Base-by-base conservation (phyloP, 2,888 invertebrate species). In the Drosophila paramelanica region DNA sequence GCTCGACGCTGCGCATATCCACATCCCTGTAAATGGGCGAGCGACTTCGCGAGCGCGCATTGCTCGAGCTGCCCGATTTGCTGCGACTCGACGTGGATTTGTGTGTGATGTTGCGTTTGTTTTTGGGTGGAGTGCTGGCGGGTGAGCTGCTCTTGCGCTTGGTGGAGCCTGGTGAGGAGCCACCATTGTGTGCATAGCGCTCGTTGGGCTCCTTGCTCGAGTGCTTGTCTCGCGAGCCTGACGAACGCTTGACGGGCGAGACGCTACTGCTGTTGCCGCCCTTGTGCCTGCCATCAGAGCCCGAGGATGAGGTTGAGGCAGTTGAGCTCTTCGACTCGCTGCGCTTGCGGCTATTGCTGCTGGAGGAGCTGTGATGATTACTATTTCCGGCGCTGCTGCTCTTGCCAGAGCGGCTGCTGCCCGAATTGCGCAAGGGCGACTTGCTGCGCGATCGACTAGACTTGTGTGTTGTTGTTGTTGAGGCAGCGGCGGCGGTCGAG, bases 121-220 rank as follows among this genome's bases (percentile, higher is more conserved):
- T 72, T 53, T 90, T 91, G 4, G 65, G 61, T 20, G 92, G 89
- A n/a, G 91, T 89, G n/a, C 73, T 77, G 33, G 73, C 58, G 1
- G 92, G 90, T 13, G 91, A 91, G 49, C 77, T 81, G 27, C 89
- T 87, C 68, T 91, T 91, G 4, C 90, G 81, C 66, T 91, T 91
- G 33, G 81, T 79, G 58, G 77, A 67, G 2, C 50, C 27, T 2
- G 31, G 31, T 8, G 88, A 82, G 1, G 80, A 88, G 4, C 59
- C 55, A 14, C 78, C 83, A 56, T 80, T 86, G n/a, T 79, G 77
- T 7, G 52, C 46, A 55, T 78, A 78, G n/a, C 78, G 81, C 5
- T 73, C 85, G 43, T 79, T 82, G 13, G 74, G 83, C 20, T 74
- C 74, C 67, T 84, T 87, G 51, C 47, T 43, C 1, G 74, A 57